These are phyloP conservation scores for Blera fallax DNA, from an alignment of 2,888 invertebrate genomes.

Conservation along the genomic window DNA sequence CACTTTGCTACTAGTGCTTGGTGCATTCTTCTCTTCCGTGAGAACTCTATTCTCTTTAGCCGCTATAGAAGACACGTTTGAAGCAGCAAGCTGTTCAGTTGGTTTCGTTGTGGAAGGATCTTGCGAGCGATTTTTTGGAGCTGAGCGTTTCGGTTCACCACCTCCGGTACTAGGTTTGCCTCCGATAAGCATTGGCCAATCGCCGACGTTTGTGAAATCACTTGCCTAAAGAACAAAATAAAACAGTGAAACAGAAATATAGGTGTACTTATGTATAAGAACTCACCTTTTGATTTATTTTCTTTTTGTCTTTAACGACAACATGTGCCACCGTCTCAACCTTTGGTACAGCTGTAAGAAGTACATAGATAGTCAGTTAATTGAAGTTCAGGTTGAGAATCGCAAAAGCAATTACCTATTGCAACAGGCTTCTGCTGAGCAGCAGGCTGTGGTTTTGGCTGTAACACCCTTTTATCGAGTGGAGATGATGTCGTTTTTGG, in stretches of 20 bases:
- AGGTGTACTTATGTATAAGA: not conserved
- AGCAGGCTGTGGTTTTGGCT: conserved; percentile 85
- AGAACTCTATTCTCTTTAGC: conserved; percentile 30
- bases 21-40: conserved; percentile 49
- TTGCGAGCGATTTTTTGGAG: conserved; percentile 76
- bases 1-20: conserved; percentile 70
- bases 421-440: conserved; percentile 65
- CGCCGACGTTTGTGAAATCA: conserved; percentile 93
- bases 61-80: not conserved
- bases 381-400: conserved; percentile 39
- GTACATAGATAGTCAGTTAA: conserved; percentile 70
- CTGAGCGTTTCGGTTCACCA: conserved; percentile 80
- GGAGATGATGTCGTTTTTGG: conserved; percentile 81
- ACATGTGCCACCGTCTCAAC: conserved; percentile 78
- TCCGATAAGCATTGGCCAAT: conserved; percentile 93
- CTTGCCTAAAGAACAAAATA: conserved; percentile 86
- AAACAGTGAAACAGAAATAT: not conserved
- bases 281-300: conserved; percentile 84
- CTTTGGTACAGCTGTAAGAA: conserved; percentile 76
- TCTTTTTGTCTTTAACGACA: conserved; percentile 83
- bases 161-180: conserved; percentile 83
- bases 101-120: conserved; percentile 29
- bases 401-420: conserved; percentile 75
- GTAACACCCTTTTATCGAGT: conserved; percentile 86
- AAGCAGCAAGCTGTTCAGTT: conserved; percentile 22